A percentile compares a stretch with the other conserved stretches of the same genome.
Evolutionary conservation across 1,140 invertebrate genomes (phyloP).

Genomic region (Dinothrombium tinctorium): DNA sequence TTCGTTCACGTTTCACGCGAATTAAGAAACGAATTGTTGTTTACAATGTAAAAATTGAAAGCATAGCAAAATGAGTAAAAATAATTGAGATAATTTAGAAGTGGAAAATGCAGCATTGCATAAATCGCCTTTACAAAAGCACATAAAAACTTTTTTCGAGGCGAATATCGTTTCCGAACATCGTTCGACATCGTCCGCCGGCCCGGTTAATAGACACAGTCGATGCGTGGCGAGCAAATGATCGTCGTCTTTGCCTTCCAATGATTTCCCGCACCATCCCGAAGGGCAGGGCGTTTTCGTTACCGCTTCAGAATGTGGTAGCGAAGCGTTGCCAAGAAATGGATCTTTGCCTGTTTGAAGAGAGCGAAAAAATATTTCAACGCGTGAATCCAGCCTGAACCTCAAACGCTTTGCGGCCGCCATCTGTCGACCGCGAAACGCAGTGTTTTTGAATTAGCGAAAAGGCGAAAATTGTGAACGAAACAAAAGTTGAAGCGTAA

Average conservation of each 20-base stretch:
- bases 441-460: too few species aligned
- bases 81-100: too few species aligned
- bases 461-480: too few species aligned
- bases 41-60: too few species aligned
- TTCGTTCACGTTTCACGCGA: too few species aligned
- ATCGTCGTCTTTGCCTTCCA: slow-evolving; percentile 46
- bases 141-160: slow-evolving; percentile 59
- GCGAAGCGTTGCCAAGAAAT: slow-evolving; percentile 36
- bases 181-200: slow-evolving; percentile 59
- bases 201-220: slow-evolving; percentile 56
- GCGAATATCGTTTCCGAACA: slow-evolving; percentile 52
- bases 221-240: slow-evolving; percentile 58
- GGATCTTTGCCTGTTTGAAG: slow-evolving; percentile 33
- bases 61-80: too few species aligned
- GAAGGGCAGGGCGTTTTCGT: slow-evolving; percentile 56
- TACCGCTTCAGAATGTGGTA: slow-evolving; percentile 27
- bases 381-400: too few species aligned
- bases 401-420: too few species aligned
- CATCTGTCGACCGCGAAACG: too few species aligned
- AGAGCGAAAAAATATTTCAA: too few species aligned
- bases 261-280: slow-evolving; percentile 75
- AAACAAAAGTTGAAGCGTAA: too few species aligned
- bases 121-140: slow-evolving; percentile 70
- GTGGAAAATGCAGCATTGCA: slow-evolving; percentile 46
- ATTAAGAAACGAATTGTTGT: too few species aligned